Percentiles rank a stretch among this genome's conserved stretches.
These are phyloP conservation scores for Corythucha ciliata DNA, from an alignment of 2,888 invertebrate genomes.

Conservation along the genomic window DNA sequence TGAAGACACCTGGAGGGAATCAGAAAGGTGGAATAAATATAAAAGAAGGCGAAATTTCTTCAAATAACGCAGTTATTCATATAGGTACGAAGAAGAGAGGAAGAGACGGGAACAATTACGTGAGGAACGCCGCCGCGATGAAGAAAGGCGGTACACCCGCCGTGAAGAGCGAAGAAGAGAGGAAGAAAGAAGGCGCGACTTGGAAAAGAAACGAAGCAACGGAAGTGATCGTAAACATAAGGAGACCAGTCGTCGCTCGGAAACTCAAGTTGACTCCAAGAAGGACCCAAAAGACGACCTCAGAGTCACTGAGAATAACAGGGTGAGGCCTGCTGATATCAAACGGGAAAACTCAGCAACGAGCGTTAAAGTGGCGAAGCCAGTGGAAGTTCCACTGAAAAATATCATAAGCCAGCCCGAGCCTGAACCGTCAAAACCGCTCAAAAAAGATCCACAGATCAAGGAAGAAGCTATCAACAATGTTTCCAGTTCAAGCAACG, in stretches of 20 bases:
- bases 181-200: slow-evolving; percentile 47
- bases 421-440: too few relatives aligned
- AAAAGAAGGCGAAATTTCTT: slow-evolving; percentile 36
- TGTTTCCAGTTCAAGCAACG: not conserved
- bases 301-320: slow-evolving; percentile 1
- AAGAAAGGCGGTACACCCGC: too few relatives aligned
- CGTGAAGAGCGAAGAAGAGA: slow-evolving; percentile 35
- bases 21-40: slow-evolving; percentile 41
- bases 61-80: too few relatives aligned
- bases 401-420: too few relatives aligned
- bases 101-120: not conserved
- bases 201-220: slow-evolving; percentile 35
- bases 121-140: too few relatives aligned
- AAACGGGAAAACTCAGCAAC: too few relatives aligned
- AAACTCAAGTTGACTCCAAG: not conserved
- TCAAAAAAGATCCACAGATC: not conserved
- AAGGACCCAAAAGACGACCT: not conserved
- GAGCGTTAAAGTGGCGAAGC: too few relatives aligned
- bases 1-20: slow-evolving; percentile 36
- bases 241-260: not conserved
- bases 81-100: too few relatives aligned
- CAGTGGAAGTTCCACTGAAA: too few relatives aligned
- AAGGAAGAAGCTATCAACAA: not conserved
- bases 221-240: slow-evolving; percentile 7
- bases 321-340: slow-evolving; percentile 3